phyloP scores from a whole-genome alignment of 2,113 vertebrate species.

The Paedocypris sp. region DNA sequence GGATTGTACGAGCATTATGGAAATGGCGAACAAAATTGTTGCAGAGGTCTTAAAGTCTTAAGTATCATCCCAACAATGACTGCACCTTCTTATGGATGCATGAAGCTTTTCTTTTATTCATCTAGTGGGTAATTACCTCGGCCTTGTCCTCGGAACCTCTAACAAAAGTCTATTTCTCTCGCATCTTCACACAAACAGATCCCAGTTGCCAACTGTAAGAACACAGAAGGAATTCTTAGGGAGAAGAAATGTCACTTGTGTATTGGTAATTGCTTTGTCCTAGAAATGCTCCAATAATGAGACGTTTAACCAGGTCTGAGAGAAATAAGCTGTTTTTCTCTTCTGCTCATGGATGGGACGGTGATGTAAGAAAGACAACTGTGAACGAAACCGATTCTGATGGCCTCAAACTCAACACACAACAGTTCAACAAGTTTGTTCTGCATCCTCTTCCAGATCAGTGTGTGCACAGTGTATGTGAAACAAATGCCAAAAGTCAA shows the following conservation, averaged over 20 bases:
- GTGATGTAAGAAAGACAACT: neutral
- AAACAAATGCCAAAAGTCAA: too few relatives aligned
- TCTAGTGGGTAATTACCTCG: neutral
- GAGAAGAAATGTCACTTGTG: conserved; percentile 14
- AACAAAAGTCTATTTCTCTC: neutral
- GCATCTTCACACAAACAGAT: neutral
- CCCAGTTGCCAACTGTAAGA: neutral
- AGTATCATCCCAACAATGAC: neutral
- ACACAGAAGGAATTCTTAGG: conserved; percentile 11
- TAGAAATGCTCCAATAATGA: conserved; percentile 28
- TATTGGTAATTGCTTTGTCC: conserved; percentile 29
- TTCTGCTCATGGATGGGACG: neutral
- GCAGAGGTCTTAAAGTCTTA: neutral
- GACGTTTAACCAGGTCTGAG: conserved; percentile 12
- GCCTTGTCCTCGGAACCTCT: neutral
- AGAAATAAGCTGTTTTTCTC: neutral
- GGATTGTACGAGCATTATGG: too few relatives aligned
- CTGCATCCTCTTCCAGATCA: too few relatives aligned
- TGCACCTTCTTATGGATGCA: neutral
- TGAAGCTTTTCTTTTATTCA: neutral
- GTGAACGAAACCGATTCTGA: too few relatives aligned
- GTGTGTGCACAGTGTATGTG: too few relatives aligned
- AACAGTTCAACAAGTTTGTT: too few relatives aligned
- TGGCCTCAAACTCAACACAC: too few relatives aligned
- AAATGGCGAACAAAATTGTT: neutral